These are phyloP conservation scores for Cettia cetti DNA, from an alignment of 2,113 vertebrate genomes.

Conservation along the genomic window DNA sequence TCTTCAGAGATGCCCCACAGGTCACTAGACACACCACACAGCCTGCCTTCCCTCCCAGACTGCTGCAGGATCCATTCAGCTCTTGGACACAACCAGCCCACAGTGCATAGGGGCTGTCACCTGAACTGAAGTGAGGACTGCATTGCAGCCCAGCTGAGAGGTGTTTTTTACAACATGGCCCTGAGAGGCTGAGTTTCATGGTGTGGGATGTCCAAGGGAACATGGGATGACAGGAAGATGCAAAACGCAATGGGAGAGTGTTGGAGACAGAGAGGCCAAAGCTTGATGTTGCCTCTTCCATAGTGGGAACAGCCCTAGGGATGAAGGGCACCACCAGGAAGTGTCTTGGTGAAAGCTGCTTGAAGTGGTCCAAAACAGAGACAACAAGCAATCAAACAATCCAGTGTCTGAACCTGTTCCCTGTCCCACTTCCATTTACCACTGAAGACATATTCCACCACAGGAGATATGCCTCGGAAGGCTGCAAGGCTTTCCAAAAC, in stretches of 20 bases:
- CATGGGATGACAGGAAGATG: background rate
- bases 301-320: background rate
- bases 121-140: background rate
- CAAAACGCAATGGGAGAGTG: background rate
- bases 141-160: background rate
- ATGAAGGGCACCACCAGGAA: background rate
- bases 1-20: background rate
- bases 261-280: background rate
- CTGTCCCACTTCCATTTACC: background rate
- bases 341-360: background rate
- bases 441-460: background rate
- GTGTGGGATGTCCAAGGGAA: background rate
- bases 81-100: background rate
- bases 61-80: rapidly evolving
- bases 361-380: background rate
- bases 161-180: background rate
- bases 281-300: background rate
- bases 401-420: background rate
- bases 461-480: background rate
- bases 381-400: background rate
- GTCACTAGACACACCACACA: no score
- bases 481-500: background rate
- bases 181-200: background rate
- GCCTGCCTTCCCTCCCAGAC: background rate
- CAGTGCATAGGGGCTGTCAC: background rate